A percentile compares a stretch with the other conserved stretches of the same genome.
Evolutionary conservation across 2,888 invertebrate genomes (phyloP).

Genomic region (Chrysina gloriosa): DNA sequence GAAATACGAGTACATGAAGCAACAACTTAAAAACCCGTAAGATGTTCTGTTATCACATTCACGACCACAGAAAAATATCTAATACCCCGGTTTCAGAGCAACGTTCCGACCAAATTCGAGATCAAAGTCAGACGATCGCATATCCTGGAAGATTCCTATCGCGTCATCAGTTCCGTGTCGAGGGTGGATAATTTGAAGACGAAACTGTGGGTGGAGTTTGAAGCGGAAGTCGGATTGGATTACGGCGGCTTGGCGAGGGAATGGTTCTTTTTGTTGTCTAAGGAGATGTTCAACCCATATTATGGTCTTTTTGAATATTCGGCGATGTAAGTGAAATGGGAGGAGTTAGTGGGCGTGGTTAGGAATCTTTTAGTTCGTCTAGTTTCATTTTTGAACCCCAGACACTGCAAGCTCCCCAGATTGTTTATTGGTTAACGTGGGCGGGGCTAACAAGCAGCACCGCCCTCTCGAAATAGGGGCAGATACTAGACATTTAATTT

Average conservation of each 20-base stretch:
- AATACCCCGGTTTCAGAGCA: slow-evolving; percentile 74
- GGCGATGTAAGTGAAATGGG: slow-evolving; percentile 81
- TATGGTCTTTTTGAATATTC: slow-evolving; percentile 99
- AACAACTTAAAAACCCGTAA: slow-evolving; percentile 95
- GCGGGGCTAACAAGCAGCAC: too few relatives aligned
- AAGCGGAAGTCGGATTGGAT: slow-evolving; percentile 95
- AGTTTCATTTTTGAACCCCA: too few relatives aligned
- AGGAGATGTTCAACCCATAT: slow-evolving; percentile 99
- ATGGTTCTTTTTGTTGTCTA: slow-evolving; percentile 98
- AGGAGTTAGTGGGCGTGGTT: too few relatives aligned
- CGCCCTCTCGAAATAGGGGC: too few relatives aligned
- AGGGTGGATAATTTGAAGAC: slow-evolving; percentile 94
- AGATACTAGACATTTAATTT: too few relatives aligned
- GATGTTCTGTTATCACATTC: slow-evolving; percentile 54
- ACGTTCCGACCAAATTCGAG: slow-evolving; percentile 98
- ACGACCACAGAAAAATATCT: too few relatives aligned
- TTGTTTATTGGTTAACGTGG: too few relatives aligned
- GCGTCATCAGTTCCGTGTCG: slow-evolving; percentile 91
- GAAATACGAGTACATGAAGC: slow-evolving; percentile 98
- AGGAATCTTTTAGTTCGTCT: too few relatives aligned
- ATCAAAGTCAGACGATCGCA: slow-evolving; percentile 91
- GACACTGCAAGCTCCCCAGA: too few relatives aligned
- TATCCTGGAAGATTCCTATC: slow-evolving; percentile 96
- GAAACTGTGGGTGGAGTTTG: slow-evolving; percentile 99
- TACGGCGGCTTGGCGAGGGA: slow-evolving; percentile 97